These are phyloP conservation scores for Zalophus californianus DNA, from an alignment of 2,797 vertebrate genomes.

Conservation along the genomic window DNA sequence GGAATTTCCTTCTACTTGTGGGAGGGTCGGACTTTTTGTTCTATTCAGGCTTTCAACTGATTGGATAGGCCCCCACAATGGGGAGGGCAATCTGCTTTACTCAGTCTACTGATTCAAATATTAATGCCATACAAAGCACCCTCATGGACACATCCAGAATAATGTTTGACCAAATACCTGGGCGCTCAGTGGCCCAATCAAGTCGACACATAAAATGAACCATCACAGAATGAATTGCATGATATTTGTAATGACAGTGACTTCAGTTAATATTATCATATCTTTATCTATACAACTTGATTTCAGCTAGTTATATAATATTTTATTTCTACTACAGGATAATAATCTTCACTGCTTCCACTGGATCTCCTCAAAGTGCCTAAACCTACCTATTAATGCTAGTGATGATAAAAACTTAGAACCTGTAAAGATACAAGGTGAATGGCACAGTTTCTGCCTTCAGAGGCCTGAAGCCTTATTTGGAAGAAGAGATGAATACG, in stretches of 20 bases:
- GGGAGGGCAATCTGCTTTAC: neutral
- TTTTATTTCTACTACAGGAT: neutral
- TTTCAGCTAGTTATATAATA: neutral
- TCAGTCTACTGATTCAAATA: neutral
- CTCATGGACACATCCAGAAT: neutral
- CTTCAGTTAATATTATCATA: neutral
- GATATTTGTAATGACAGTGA: neutral
- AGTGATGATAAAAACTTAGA: neutral
- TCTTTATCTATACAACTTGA: neutral
- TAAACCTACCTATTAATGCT: neutral
- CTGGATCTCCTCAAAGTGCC: neutral
- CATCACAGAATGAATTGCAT: neutral
- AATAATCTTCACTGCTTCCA: neutral
- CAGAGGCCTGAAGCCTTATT: neutral
- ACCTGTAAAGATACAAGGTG: neutral
- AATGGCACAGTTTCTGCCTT: neutral
- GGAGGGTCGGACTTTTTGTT: neutral
- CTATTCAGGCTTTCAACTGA: neutral
- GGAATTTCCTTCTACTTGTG: neutral
- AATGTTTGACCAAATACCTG: neutral
- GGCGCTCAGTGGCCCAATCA: neutral
- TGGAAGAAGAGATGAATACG: slow-evolving; percentile 28
- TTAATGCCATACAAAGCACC: neutral
- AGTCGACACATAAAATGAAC: neutral
- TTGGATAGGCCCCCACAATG: neutral